Conservation (phyloP, 2,113 vertebrate species). For the Pelobates fuscus region DNA sequence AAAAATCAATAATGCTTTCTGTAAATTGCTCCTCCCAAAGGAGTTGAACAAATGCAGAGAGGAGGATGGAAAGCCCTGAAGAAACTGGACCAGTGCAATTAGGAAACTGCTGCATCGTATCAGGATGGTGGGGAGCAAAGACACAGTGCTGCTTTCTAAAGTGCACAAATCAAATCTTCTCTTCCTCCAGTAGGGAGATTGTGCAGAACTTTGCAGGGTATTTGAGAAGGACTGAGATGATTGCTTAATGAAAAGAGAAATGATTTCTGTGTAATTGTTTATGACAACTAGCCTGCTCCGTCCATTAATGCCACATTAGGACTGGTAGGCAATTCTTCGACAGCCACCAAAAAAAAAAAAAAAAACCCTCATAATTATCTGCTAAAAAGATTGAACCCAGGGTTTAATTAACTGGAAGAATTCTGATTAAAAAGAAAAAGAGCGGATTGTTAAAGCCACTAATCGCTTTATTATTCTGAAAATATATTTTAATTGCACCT, state of each 20-base stretch:
- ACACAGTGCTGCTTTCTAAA: constrained; percentile 6
- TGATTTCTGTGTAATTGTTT: constrained; percentile 32
- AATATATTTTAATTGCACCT: constrained; percentile 60
- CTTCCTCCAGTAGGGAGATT: constrained; percentile 32
- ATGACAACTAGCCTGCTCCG: constrained; percentile 40
- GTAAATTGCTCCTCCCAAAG: constrained; percentile 85
- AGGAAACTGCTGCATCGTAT: constrained; percentile 60
- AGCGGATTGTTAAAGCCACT: constrained; percentile 65
- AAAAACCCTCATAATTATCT: constrained; percentile 44
- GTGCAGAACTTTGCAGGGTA: constrained; percentile 45
- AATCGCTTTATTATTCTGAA: constrained; percentile 57
- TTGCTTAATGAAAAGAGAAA: constrained; percentile 41
- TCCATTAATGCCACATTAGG: constrained; percentile 27
- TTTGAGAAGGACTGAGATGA: constrained; percentile 7
- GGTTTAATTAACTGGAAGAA: constrained; percentile 46
- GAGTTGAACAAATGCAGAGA: constrained; percentile 78
- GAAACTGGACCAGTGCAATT: constrained; percentile 73
- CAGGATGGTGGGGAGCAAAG: neutral
- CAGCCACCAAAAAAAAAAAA: neutral
- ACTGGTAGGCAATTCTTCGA: neutral
- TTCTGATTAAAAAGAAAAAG: constrained; percentile 42
- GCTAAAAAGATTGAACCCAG: constrained; percentile 35
- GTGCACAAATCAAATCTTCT: constrained; percentile 19
- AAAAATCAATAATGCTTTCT: constrained; percentile 84
- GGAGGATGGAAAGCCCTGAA: constrained; percentile 71